Evolutionary conservation across 2,113 vertebrate species (phyloP).

Genomic region (Rhizomys pruinosus): DNA sequence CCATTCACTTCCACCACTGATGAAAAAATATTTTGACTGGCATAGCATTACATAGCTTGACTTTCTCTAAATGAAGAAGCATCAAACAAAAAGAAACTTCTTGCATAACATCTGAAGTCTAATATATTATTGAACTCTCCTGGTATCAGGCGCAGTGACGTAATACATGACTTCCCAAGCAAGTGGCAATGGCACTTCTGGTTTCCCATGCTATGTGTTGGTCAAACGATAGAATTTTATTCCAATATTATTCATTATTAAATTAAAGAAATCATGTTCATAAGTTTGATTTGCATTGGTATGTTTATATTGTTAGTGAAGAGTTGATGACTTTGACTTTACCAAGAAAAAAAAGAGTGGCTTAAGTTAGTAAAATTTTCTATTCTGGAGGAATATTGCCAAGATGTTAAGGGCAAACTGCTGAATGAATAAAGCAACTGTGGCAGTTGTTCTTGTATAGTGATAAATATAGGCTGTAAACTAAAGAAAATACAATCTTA

Average conservation of each 20-base stretch:
- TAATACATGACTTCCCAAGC: not conserved
- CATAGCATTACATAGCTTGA: not conserved
- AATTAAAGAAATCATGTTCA: not conserved
- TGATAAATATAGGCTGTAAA: not conserved
- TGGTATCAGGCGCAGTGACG: not conserved
- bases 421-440: not conserved
- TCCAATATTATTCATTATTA: not conserved
- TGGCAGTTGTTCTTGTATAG: not conserved
- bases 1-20: not conserved
- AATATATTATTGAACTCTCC: not conserved
- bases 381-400: not conserved
- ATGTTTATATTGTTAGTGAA: not conserved
- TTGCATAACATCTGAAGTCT: not conserved
- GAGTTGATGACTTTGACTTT: not conserved
- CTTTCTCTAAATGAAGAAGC: not conserved
- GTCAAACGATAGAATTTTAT: not conserved
- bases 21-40: not conserved
- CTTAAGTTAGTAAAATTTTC: not conserved
- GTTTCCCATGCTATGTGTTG: not conserved
- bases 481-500: not conserved
- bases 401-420: not conserved
- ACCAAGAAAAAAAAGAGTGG: not conserved
- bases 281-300: not conserved
- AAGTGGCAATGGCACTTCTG: not conserved
- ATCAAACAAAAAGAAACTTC: not conserved